phyloP scores from a whole-genome alignment of 2,113 vertebrate species.

The Passer domesticus region DNA sequence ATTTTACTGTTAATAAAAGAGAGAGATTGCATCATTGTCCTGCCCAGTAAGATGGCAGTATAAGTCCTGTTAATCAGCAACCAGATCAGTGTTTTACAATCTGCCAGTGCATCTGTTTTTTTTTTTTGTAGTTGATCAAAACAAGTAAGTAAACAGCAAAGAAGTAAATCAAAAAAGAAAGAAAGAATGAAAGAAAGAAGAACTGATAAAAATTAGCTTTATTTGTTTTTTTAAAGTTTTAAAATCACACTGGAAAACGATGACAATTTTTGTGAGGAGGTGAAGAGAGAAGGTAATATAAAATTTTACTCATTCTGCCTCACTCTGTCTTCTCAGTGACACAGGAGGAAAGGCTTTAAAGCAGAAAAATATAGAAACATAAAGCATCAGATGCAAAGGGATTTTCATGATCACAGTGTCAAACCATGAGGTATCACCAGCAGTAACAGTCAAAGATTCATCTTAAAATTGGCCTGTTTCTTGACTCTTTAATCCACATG shows the following conservation, averaged over 20 bases:
- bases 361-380: neutral
- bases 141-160: neutral
- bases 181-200: neutral
- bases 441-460: neutral
- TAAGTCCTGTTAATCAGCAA: neutral
- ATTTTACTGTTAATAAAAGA: constrained; percentile 28
- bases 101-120: neutral
- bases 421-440: neutral
- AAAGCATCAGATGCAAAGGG: neutral
- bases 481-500: neutral
- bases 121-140: neutral
- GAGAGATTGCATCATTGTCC: neutral
- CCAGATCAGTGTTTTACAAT: neutral
- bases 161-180: neutral
- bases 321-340: neutral
- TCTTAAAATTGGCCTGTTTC: neutral
- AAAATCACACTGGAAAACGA: neutral
- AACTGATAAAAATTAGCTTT: neutral
- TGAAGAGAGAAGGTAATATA: neutral
- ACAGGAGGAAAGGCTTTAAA: neutral
- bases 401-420: neutral
- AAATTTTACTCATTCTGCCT: neutral
- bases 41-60: neutral
- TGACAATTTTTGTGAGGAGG: neutral
- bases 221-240: neutral